Percentiles rank a stretch among this genome's conserved stretches.
phyloP scores from a whole-genome alignment of 2,113 vertebrate species.

The Colaptes auratus region DNA sequence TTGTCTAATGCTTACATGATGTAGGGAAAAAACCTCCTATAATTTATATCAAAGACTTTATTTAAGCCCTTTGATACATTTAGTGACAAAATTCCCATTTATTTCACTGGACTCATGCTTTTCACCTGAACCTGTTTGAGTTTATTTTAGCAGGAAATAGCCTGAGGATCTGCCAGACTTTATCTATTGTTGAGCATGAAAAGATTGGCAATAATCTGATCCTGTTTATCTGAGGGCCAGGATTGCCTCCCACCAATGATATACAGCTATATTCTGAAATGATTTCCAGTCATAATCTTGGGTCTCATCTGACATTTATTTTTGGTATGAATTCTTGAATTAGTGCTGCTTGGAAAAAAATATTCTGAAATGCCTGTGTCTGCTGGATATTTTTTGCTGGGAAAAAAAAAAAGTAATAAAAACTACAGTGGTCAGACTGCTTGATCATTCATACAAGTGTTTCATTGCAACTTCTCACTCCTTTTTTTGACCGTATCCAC shows the following conservation, averaged over 20 bases:
- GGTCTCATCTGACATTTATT: neutral
- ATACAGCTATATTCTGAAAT: neutral
- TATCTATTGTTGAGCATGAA: neutral
- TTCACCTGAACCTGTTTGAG: neutral
- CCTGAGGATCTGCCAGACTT: neutral
- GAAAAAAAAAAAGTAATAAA: neutral
- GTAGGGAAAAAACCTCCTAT: neutral
- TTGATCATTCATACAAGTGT: neutral
- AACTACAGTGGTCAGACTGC: neutral
- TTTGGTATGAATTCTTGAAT: neutral
- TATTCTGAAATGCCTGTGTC: neutral
- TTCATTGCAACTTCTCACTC: neutral
- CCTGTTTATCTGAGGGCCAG: neutral
- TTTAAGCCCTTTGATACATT: neutral
- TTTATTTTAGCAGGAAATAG: conserved; percentile 8
- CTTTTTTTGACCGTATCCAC: neutral
- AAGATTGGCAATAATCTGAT: neutral
- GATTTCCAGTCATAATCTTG: neutral
- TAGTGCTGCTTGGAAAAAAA: neutral
- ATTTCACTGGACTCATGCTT: neutral
- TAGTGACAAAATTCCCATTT: neutral
- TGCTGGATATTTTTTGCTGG: neutral
- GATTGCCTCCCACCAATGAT: neutral
- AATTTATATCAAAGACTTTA: neutral
- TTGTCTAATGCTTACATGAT: neutral